Conservation (phyloP, 2,888 invertebrate genomes). For the Phengaris arion region DNA sequence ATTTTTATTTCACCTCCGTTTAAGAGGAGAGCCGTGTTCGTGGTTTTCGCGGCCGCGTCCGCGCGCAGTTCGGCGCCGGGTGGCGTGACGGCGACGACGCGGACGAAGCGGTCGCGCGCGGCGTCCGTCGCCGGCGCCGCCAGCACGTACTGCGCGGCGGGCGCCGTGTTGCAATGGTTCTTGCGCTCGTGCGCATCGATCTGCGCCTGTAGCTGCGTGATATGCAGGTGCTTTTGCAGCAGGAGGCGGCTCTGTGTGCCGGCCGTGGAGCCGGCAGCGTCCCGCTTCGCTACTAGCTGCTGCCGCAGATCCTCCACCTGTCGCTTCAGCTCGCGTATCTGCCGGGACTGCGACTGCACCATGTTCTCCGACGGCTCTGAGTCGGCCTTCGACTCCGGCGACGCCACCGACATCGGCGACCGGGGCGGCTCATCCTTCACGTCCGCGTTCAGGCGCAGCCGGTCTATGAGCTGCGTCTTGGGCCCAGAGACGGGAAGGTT, state of each 20-base stretch:
- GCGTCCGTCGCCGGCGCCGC: constrained; percentile 52
- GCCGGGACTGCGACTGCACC: constrained; percentile 87
- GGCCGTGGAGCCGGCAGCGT: constrained; percentile 75
- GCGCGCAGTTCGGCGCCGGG: constrained; percentile 39
- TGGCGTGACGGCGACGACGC: constrained; percentile 61
- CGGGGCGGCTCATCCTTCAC: constrained; percentile 72
- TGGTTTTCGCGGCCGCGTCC: constrained; percentile 48
- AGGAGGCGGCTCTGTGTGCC: constrained; percentile 69
- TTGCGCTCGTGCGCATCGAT: constrained; percentile 79
- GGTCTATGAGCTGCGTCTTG: constrained; percentile 95
- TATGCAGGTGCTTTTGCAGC: constrained; percentile 82
- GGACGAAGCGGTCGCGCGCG: constrained; percentile 55
- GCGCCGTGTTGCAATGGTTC: constrained; percentile 55
- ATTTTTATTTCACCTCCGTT: constrained; percentile 77
- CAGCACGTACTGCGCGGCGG: constrained; percentile 60
- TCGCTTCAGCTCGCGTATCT: constrained; percentile 92
- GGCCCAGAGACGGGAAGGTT: constrained; percentile 97
- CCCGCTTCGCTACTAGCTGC: constrained; percentile 84
- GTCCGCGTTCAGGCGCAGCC: constrained; percentile 84
- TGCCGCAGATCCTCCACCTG: constrained; percentile 88
- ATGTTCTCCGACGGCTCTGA: constrained; percentile 83
- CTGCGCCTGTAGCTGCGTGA: constrained; percentile 79
- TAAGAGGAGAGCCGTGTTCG: constrained; percentile 80
- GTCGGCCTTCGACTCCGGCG: constrained; percentile 57
- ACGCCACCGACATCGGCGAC: constrained; percentile 65